These are phyloP conservation scores for Neomicropteryx cornuta DNA, from an alignment of 1,140 invertebrate genomes.

Conservation along the genomic window DNA sequence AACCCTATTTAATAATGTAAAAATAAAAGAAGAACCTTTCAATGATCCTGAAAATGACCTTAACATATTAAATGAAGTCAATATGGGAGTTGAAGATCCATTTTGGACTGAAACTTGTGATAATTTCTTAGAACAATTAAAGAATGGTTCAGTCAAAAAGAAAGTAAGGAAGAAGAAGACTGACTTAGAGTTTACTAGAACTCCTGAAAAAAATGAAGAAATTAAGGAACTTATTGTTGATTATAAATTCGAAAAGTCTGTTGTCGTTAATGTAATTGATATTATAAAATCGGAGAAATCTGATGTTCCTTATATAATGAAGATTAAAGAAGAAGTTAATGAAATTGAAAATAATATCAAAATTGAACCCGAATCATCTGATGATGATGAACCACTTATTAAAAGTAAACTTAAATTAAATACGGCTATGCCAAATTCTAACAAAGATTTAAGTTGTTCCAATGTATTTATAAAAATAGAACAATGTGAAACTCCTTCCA, in stretches of 20 bases:
- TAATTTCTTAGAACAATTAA: constrained; percentile 58
- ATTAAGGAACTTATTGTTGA: background rate
- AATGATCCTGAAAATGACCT: too few relatives aligned
- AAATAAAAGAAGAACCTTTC: background rate
- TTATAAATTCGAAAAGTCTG: constrained; percentile 11
- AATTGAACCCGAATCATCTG: constrained; percentile 34
- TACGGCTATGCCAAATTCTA: constrained; percentile 6
- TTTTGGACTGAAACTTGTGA: constrained; percentile 56
- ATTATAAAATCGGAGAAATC: constrained; percentile 13
- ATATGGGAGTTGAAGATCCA: constrained; percentile 37
- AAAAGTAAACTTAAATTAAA: constrained; percentile 28
- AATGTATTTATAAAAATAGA: constrained; percentile 10
- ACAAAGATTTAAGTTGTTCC: constrained; percentile 7
- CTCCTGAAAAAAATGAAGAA: background rate
- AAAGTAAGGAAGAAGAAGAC: constrained; percentile 39
- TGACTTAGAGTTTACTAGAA: constrained; percentile 5
- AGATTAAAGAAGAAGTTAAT: constrained; percentile 24
- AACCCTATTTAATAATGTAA: background rate
- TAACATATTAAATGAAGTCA: constrained; percentile 28
- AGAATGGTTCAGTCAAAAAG: constrained; percentile 44
- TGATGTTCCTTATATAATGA: constrained; percentile 10
- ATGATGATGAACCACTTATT: constrained; percentile 38
- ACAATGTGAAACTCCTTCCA: constrained; percentile 6
- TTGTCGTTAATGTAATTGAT: constrained; percentile 13
- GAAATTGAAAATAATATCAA: constrained; percentile 24